Base-by-base conservation (phyloP, 2,888 invertebrate species). In the Harpalus rubripes region DNA sequence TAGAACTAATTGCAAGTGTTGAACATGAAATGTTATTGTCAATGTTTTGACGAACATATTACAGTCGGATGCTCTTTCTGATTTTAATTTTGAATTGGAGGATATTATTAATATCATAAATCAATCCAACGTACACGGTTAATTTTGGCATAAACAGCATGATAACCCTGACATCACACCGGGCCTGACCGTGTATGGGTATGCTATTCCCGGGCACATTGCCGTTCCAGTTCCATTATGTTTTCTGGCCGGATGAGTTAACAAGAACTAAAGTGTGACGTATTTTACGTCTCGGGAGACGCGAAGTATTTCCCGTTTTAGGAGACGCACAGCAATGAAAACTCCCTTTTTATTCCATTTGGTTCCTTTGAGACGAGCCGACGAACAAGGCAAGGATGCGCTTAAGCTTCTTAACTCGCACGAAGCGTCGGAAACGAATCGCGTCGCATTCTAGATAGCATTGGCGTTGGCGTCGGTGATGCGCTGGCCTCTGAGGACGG, bases 341-440 rank as follows among this genome's bases (percentile, higher is more conserved):
- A 89, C 88, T 88, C 87, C 76, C 86, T 89, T 88, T 89, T 88
- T 89, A 88, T 89, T 89, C 89, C 88, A 89, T 88, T 88, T 88
- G 87, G 87, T 86, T 87, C 87, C 86, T 87, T 87, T 87, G 87
- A 87, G 87, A 86, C 86, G 83, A 85, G 86, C 76, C 41, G 78
- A 72, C 72, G 84, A 84, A 78, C 84, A 44, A 78, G 84, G 78
- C 76, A 63, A 78, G 63, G 26, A 84, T 84, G 84, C 63, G 84
- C 78, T 65, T 87, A 88, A 87, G 87, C 87, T 87, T 84, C 87
- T 88, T 87, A 87, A 87, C 86, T 86, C 86, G 87, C 87, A 86
- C 86, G 87, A 85, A 85, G 84, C 83, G 84, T 82, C 78, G 85
- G 81, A 86, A 86, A 86, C 86, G 86, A 87, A 86, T 87, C 86